These are phyloP conservation scores for Ophion obscuratus DNA, from an alignment of 2,888 invertebrate genomes.

Conservation along the genomic window DNA sequence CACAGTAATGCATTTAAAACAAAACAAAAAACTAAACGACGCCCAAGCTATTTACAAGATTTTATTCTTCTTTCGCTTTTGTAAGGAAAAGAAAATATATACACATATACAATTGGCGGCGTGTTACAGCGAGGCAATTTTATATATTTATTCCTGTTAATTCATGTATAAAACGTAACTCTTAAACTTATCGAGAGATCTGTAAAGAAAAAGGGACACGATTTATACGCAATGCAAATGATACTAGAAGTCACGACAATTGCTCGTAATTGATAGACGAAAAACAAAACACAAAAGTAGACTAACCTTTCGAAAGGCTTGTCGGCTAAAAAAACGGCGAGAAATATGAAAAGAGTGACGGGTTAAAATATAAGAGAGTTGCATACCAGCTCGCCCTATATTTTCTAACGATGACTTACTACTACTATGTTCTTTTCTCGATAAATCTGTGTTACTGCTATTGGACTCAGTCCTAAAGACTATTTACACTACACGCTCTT, in stretches of 20 bases:
- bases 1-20: slow-evolving; percentile 57
- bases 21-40: slow-evolving; percentile 29
- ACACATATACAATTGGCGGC: slow-evolving; percentile 64
- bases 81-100: slow-evolving; percentile 51
- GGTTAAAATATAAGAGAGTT: slow-evolving; percentile 51
- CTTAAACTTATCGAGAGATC: slow-evolving; percentile 54
- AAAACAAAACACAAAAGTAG: slow-evolving; percentile 11
- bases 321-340: slow-evolving; percentile 27
- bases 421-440: slow-evolving; percentile 56
- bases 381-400: slow-evolving; percentile 61
- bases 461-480: slow-evolving; percentile 65
- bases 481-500: slow-evolving; percentile 69
- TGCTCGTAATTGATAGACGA: slow-evolving; percentile 53
- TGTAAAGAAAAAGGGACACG: slow-evolving; percentile 26
- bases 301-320: slow-evolving; percentile 26
- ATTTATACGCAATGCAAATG: slow-evolving; percentile 45
- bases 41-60: slow-evolving; percentile 58
- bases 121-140: slow-evolving; percentile 69
- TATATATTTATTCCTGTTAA: slow-evolving; percentile 76
- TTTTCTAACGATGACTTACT: slow-evolving; percentile 68
- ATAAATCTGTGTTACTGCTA: slow-evolving; percentile 64
- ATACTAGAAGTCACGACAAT: slow-evolving; percentile 47
- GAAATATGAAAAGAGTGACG: slow-evolving; percentile 18
- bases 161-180: slow-evolving; percentile 72
- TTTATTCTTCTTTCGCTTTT: slow-evolving; percentile 68